phyloP scores from a whole-genome alignment of 2,797 vertebrate species.

The Gila robusta region DNA sequence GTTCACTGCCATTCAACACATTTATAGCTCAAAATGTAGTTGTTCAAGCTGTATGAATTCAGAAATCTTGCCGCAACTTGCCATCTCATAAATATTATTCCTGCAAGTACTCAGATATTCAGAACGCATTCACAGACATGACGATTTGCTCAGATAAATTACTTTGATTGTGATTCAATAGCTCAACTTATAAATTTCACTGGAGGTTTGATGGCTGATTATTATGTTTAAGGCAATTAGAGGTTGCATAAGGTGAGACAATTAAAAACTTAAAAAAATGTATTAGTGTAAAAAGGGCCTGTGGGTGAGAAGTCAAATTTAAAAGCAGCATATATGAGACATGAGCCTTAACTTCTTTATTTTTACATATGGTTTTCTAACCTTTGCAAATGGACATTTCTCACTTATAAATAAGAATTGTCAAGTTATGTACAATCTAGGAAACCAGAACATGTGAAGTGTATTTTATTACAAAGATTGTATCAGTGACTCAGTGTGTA shows the following conservation, averaged over 20 bases:
- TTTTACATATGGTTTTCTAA: neutral
- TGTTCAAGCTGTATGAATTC: neutral
- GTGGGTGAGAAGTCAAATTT: neutral
- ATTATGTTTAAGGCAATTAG: constrained; percentile 41
- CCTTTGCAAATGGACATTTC: neutral
- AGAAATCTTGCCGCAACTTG: neutral
- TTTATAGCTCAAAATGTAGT: neutral
- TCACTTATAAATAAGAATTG: neutral
- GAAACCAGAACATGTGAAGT: neutral
- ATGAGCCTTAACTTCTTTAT: neutral
- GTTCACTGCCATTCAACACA: neutral
- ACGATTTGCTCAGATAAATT: constrained; percentile 19
- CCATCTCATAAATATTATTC: neutral
- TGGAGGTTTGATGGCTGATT: constrained; percentile 27
- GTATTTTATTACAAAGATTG: neutral
- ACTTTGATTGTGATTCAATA: constrained; percentile 49
- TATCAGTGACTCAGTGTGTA: neutral
- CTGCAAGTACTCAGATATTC: neutral
- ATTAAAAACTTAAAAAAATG: neutral
- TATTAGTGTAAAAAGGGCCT: neutral
- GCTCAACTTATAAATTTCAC: constrained; percentile 12
- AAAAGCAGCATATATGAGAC: neutral
- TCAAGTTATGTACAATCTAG: too few relatives aligned
- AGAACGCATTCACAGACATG: constrained; percentile 11
- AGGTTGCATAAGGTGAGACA: constrained; percentile 20